A percentile compares a stretch with the other conserved stretches of the same genome.
phyloP scores from a whole-genome alignment of 2,888 invertebrate species.

The Drosophila planitibia region DNA sequence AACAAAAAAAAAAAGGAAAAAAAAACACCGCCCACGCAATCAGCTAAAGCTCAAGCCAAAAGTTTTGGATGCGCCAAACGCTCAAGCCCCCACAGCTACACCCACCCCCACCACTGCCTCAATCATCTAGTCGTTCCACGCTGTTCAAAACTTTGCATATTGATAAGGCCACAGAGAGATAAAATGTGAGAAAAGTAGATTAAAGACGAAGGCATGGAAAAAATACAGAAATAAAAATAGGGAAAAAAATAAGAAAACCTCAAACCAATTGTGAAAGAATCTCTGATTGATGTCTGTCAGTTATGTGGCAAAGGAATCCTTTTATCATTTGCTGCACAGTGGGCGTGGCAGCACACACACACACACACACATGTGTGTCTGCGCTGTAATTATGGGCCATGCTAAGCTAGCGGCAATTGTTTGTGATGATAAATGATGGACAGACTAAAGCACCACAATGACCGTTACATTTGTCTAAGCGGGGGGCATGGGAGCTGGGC shows the following conservation, averaged over 20 bases:
- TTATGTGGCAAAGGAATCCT: conserved; percentile 62
- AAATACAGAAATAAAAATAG: conserved; percentile 8
- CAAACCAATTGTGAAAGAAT: conserved; percentile 44
- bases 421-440: conserved; percentile 78
- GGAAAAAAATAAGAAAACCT: neutral
- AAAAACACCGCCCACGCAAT: conserved; percentile 42
- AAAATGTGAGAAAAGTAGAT: conserved; percentile 64
- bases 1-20: neutral
- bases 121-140: conserved; percentile 1
- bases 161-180: conserved; percentile 69
- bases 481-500: neutral
- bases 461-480: neutral
- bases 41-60: conserved; percentile 55
- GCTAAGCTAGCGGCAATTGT: conserved; percentile 73
- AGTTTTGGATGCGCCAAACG: conserved; percentile 37
- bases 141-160: conserved; percentile 73
- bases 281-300: conserved; percentile 77
- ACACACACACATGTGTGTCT: conserved; percentile 16
- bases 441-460: conserved; percentile 22
- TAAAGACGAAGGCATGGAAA: conserved; percentile 47
- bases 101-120: neutral
- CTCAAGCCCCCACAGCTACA: neutral
- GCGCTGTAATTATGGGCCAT: conserved; percentile 70
- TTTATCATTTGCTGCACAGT: conserved; percentile 57
- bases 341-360: conserved; percentile 32